Conservation (phyloP, 2,113 vertebrate species). For the Erpornis zantholeuca region DNA sequence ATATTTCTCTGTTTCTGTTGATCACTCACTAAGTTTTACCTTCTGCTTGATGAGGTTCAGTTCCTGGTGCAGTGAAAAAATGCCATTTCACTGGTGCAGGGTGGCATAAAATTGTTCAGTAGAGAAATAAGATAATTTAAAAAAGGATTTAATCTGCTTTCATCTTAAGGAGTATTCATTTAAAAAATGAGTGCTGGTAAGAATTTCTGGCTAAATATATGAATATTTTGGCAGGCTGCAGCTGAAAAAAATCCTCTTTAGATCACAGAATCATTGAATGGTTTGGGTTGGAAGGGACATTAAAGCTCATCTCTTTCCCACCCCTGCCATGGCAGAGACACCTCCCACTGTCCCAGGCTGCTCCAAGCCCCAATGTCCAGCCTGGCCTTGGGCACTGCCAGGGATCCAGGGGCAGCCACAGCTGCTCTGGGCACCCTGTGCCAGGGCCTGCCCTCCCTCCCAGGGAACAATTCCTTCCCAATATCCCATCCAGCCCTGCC, state of each 20-base stretch:
- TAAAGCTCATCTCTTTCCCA: fast-evolving
- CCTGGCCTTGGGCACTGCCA: not conserved
- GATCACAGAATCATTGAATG: not conserved
- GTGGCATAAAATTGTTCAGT: not conserved
- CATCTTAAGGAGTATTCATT: not conserved
- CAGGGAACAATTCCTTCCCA: fast-evolving
- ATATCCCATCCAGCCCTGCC: fast-evolving
- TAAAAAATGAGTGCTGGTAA: not conserved
- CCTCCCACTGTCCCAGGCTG: not conserved
- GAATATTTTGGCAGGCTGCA: not conserved
- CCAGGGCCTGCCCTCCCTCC: not conserved
- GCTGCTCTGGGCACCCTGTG: not conserved
- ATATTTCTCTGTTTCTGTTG: not conserved
- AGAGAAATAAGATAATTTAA: not conserved
- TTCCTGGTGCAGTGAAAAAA: not conserved
- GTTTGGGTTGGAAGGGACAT: not conserved
- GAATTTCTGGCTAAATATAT: not conserved
- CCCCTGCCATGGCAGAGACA: not conserved
- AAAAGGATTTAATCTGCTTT: not conserved
- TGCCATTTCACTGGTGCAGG: not conserved
- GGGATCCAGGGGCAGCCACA: not conserved
- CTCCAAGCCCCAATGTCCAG: not conserved
- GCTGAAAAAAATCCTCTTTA: not conserved
- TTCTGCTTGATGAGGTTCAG: not conserved
- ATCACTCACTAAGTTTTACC: not conserved